These are phyloP conservation scores for Clamator glandarius DNA, from an alignment of 2,797 vertebrate genomes.

Conservation along the genomic window DNA sequence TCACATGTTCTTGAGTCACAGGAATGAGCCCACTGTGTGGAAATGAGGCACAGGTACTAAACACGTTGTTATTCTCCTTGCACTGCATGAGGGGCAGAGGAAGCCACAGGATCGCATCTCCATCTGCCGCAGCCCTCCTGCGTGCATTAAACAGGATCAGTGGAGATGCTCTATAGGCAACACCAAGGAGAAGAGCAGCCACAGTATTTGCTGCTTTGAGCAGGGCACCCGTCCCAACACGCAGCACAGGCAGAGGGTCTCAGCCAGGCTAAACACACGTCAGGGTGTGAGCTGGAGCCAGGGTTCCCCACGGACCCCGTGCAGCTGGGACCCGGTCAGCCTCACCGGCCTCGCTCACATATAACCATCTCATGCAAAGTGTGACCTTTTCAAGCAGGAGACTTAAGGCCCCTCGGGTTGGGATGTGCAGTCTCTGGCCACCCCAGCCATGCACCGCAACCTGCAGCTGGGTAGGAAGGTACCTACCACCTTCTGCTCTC, in stretches of 20 bases:
- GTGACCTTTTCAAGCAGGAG: background rate
- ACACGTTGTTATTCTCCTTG: background rate
- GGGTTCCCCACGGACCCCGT: background rate
- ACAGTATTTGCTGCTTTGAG: background rate
- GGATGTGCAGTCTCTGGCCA: background rate
- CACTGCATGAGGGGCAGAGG: rapidly evolving
- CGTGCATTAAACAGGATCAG: background rate
- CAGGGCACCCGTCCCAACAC: background rate
- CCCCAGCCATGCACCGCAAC: rapidly evolving
- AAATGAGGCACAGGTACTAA: rapidly evolving
- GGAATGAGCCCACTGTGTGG: background rate
- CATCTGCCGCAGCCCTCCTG: background rate
- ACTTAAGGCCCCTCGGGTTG: background rate
- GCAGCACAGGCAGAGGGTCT: background rate
- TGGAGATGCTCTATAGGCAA: background rate
- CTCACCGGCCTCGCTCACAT: background rate
- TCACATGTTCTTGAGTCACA: rapidly evolving
- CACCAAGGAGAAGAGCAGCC: background rate
- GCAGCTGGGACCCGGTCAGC: rapidly evolving
- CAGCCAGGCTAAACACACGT: background rate
- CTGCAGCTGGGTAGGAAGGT: rapidly evolving
- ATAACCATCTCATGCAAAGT: rapidly evolving
- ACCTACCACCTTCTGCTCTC: background rate
- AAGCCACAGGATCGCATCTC: background rate
- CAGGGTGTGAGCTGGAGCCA: background rate